phyloP scores from a whole-genome alignment of 2,888 invertebrate genomes.

The Acanthococcus lagerstroemiae region DNA sequence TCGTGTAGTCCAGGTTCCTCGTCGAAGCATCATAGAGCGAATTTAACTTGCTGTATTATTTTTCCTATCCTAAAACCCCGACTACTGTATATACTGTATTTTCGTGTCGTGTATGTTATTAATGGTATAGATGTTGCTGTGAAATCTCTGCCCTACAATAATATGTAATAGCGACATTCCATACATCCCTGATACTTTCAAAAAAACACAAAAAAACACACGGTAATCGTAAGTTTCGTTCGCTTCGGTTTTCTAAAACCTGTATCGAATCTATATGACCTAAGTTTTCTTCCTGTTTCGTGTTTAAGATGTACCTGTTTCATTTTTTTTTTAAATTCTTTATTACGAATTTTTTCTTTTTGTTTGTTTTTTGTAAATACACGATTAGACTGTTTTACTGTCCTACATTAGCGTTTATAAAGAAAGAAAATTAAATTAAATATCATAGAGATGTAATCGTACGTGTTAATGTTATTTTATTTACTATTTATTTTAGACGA shows the following conservation, averaged over 20 bases:
- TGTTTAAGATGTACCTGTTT: not conserved
- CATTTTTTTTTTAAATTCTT: not conserved
- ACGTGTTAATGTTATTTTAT: constrained; percentile 24
- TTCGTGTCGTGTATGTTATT: too few species aligned
- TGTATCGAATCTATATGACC: not conserved
- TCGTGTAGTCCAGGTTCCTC: not conserved
- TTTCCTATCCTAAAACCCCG: too few species aligned
- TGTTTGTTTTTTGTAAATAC: not conserved
- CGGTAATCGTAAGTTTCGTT: not conserved
- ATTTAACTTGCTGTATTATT: too few species aligned
- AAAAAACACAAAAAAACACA: too few species aligned
- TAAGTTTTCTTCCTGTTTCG: not conserved
- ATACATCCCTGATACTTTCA: not conserved
- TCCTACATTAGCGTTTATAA: not conserved
- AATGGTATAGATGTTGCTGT: too few species aligned
- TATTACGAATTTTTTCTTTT: not conserved
- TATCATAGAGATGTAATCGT: not conserved
- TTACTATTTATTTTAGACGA: constrained; percentile 17
- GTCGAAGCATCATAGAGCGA: too few species aligned
- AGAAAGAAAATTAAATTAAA: not conserved
- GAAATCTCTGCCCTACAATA: too few species aligned
- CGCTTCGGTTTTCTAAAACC: not conserved
- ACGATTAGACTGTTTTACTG: constrained; percentile 12
- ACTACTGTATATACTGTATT: too few species aligned
- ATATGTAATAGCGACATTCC: not conserved